Evolutionary conservation across 2,113 vertebrate species (phyloP), one percentile per base, ranked within the genome.

Genomic region (Nycticryphes semicollaris): DNA sequence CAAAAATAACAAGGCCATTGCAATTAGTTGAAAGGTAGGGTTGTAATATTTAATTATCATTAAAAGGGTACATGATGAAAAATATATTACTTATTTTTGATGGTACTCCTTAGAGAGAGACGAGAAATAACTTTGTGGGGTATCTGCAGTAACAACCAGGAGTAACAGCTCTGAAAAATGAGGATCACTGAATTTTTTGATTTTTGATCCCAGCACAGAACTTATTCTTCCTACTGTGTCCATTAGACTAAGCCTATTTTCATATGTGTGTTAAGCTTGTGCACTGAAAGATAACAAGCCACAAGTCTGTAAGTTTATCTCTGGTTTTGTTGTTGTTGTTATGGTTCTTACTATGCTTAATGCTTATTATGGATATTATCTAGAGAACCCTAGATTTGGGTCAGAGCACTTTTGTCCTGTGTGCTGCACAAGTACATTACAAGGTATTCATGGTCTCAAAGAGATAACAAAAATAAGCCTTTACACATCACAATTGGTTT

Each of bases 1-100:
- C 96, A 94, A 96, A 93, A 95, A 97, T 84, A 96, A 97, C 91
- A 84, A 94, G 80, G 62, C 21, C 78, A 90, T 84, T 95, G 62
- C 57, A 92, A 90, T 92, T 95, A 92, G 56, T 63, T 93, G 91
- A 89, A 96, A 90, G 62, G 90, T 47, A 95, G 77, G 47, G 50
- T 59, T 90, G 70, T 93, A 90, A 81, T 94, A 92, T 63, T 95
- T 91, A 95, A 94, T 86, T 93, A 94, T 51, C 43, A 74, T 93
- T 90, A 56, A 90, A 90, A 96, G 64, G 64, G 69, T 90, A 92
- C 87, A 66, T 14, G 91, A 83, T 90, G 84, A 96, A 96, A 90
- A 96, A 86, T 90, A 76, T 35, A 92, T 94, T 85, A 80, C 53
- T 7, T 86, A 54, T 91, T 95, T 93, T 93, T 54, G 69, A 2